Evolutionary conservation across 2,113 vertebrate genomes (phyloP).

Genomic region (Oenanthe oenanthe): DNA sequence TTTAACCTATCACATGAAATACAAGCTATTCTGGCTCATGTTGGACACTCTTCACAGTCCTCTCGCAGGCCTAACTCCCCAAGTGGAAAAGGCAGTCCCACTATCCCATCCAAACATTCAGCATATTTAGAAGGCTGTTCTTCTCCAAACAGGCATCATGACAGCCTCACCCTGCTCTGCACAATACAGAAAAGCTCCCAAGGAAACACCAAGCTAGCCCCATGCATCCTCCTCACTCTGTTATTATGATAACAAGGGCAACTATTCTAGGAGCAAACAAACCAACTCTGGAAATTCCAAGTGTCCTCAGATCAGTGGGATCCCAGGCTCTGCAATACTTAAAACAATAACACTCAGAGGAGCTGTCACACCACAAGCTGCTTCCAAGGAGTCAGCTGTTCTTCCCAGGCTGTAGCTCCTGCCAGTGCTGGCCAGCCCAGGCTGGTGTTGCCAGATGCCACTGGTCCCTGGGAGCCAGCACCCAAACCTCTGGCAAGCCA

Average conservation of each 20-base stretch:
- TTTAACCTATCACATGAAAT: background rate
- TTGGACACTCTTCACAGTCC: background rate
- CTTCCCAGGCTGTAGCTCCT: background rate
- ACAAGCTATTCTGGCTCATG: background rate
- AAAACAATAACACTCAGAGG: background rate
- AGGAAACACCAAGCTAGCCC: background rate
- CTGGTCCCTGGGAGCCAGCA: background rate
- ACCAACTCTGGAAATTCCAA: background rate
- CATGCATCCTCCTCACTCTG: background rate
- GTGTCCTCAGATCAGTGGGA: background rate
- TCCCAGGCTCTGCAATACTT: background rate
- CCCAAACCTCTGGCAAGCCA: background rate
- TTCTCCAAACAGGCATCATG: background rate
- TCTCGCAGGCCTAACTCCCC: background rate
- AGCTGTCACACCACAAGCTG: background rate
- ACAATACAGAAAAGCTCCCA: background rate
- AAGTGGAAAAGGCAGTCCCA: background rate
- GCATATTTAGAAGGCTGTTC: background rate
- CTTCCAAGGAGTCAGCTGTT: background rate
- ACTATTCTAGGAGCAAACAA: background rate
- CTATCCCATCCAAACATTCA: background rate
- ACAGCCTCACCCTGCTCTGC: background rate
- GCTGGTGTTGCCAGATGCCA: background rate
- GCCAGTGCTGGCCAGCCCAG: background rate
- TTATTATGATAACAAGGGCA: rapidly evolving